These are phyloP conservation scores for Belonocnema kinseyi DNA, from an alignment of 1,140 invertebrate species.

Conservation along the genomic window DNA sequence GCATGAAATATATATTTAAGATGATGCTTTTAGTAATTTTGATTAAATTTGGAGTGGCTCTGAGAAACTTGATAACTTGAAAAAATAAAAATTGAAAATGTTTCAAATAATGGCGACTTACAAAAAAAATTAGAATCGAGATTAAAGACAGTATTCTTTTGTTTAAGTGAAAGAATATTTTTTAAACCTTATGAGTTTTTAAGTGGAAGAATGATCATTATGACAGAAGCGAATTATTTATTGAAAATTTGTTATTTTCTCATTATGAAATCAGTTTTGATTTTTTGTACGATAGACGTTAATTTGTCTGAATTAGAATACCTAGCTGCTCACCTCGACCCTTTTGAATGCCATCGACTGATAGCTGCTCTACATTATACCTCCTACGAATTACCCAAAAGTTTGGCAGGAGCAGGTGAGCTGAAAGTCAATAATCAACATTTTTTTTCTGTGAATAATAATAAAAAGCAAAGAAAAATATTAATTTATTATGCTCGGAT, in stretches of 20 bases:
- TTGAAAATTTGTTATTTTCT: slow-evolving; percentile 31
- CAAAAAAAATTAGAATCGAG: no score
- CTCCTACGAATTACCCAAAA: slow-evolving; percentile 73
- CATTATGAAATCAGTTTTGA: slow-evolving; percentile 35
- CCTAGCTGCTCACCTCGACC: slow-evolving; percentile 76
- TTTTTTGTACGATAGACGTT: slow-evolving; percentile 75
- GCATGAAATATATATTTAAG: no score
- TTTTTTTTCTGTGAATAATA: no score
- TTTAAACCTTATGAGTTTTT: neutral
- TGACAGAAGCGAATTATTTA: neutral
- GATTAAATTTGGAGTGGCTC: no score
- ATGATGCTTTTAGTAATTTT: no score
- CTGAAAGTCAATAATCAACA: neutral
- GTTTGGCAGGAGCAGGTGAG: slow-evolving; percentile 71
- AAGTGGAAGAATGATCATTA: neutral
- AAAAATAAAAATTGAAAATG: no score
- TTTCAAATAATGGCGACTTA: neutral
- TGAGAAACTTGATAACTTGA: no score
- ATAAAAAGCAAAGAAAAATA: no score
- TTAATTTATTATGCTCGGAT: no score
- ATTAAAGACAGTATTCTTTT: no score
- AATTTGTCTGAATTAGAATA: slow-evolving; percentile 77
- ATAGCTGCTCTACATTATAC: slow-evolving; percentile 77
- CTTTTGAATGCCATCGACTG: slow-evolving; percentile 76
- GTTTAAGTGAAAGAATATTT: no score